Conservation (phyloP, 2,113 vertebrate genomes). For the Columbina picui region DNA sequence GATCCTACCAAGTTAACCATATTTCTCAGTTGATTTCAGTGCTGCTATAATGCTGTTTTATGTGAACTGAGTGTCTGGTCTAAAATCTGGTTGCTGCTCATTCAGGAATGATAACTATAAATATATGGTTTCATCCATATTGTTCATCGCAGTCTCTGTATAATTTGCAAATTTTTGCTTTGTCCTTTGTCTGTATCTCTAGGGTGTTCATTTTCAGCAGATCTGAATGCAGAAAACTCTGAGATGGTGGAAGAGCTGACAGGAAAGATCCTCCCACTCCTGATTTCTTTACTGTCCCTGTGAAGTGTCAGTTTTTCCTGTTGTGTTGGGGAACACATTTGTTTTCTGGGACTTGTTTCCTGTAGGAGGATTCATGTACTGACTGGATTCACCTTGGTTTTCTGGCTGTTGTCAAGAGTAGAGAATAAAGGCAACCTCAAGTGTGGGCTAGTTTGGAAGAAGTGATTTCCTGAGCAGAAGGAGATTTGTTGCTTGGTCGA, state of each 20-base stretch:
- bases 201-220: neutral
- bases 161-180: neutral
- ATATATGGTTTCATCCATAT: neutral
- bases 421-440: neutral
- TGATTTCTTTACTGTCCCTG: neutral
- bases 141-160: fast-evolving
- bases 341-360: neutral
- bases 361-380: fast-evolving
- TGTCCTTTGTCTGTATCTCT: neutral
- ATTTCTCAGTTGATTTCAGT: too few species aligned
- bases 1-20: fast-evolving
- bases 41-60: neutral
- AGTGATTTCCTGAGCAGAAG: neutral
- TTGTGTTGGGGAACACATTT: neutral
- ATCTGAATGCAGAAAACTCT: neutral
- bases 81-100: neutral
- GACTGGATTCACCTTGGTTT: neutral
- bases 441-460: neutral
- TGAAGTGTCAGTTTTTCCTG: neutral
- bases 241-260: neutral
- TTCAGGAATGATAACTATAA: neutral
- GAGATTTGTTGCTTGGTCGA: fast-evolving
- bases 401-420: fast-evolving
- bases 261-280: fast-evolving
- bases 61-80: neutral